These are phyloP conservation scores for Coregonus clupeaformis DNA, from an alignment of 2,113 vertebrate genomes.

Conservation along the genomic window DNA sequence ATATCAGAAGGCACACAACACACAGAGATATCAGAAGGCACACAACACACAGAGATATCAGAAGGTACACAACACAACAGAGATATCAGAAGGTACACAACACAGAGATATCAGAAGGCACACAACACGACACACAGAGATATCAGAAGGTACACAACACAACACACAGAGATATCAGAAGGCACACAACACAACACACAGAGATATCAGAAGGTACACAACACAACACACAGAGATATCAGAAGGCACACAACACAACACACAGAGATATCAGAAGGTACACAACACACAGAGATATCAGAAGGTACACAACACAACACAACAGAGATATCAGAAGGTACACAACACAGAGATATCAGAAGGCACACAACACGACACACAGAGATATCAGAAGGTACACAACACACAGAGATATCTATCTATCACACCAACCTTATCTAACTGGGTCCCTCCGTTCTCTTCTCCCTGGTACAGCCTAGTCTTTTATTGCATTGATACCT, in stretches of 20 bases:
- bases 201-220: neutral
- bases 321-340: neutral
- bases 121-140: neutral
- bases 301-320: neutral
- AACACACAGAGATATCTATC: neutral
- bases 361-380: neutral
- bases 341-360: neutral
- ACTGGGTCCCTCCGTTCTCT: neutral
- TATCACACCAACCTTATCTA: neutral
- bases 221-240: slow-evolving; percentile 36
- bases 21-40: neutral
- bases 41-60: neutral
- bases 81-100: no score
- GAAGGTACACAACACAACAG: neutral
- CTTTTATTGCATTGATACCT: slow-evolving; percentile 19
- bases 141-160: neutral
- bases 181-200: neutral
- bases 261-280: no score
- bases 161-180: no score
- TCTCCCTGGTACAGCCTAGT: slow-evolving; percentile 8
- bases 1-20: no score
- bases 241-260: slow-evolving; percentile 83
- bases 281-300: neutral
- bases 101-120: slow-evolving; percentile 82
- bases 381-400: no score